These are phyloP conservation scores for Calyptommatus sinebrachiatus DNA, from an alignment of 2,113 vertebrate genomes.

Conservation along the genomic window DNA sequence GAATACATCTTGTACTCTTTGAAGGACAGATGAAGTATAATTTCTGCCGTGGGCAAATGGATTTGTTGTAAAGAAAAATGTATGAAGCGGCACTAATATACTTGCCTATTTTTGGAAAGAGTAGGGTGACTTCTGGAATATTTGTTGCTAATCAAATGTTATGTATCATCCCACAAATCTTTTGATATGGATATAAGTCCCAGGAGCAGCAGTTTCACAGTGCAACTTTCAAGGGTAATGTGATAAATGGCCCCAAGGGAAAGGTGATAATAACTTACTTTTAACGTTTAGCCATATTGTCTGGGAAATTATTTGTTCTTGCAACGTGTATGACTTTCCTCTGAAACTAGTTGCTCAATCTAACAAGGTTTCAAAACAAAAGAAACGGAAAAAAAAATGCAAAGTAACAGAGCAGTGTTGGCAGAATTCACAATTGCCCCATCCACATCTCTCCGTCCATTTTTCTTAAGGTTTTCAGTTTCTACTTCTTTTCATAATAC, in stretches of 20 bases:
- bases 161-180: constrained; percentile 3
- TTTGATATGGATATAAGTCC: not conserved
- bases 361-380: not conserved
- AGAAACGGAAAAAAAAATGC: not conserved
- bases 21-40: constrained; percentile 1
- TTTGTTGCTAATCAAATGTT: not conserved
- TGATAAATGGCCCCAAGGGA: not conserved
- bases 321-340: not conserved
- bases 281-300: not conserved
- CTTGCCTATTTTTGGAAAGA: constrained; percentile 5
- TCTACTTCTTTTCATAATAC: not conserved
- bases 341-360: not conserved
- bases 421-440: not conserved
- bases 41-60: constrained; percentile 5
- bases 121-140: not conserved
- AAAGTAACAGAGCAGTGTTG: not conserved
- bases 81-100: not conserved
- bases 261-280: constrained; percentile 3
- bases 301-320: not conserved
- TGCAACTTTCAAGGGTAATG: not conserved
- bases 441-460: not conserved
- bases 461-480: not conserved
- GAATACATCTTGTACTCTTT: not conserved
- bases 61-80: not conserved
- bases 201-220: not conserved